Percentiles rank a stretch among this genome's conserved stretches.
phyloP scores from a whole-genome alignment of 92 coral and sea anemone species.

The Epizoanthus illoricatus region DNA sequence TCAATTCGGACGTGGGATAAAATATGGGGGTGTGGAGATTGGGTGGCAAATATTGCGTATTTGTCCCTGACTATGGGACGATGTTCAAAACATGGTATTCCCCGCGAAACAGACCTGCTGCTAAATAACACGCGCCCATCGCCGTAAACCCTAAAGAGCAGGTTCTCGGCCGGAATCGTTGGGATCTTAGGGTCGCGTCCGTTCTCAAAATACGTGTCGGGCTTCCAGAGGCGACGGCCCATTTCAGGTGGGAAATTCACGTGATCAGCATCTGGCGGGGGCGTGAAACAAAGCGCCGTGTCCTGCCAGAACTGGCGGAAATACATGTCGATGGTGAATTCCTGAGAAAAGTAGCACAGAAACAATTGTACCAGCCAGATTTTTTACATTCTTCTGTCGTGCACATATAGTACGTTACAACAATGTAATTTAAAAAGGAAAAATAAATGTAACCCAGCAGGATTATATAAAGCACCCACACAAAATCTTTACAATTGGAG shows the following conservation, averaged over 20 bases:
- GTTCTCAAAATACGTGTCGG: conserved; percentile 37
- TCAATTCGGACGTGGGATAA: too few species aligned
- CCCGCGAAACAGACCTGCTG: background rate
- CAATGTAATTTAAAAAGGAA: too few species aligned
- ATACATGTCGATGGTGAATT: conserved; percentile 29
- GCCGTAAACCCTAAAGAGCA: conserved; percentile 19
- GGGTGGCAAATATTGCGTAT: too few species aligned
- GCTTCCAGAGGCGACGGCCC: conserved; percentile 31
- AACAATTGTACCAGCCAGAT: too few species aligned
- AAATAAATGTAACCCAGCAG: too few species aligned
- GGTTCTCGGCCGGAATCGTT: conserved; percentile 21
- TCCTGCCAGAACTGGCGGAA: conserved; percentile 39
- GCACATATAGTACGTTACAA: too few species aligned
- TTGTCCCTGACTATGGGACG: too few species aligned
- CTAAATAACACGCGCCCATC: conserved; percentile 28
- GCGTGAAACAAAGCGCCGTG: conserved; percentile 25
- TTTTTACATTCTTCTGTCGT: too few species aligned
- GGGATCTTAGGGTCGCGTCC: conserved; percentile 15
- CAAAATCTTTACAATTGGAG: too few species aligned
- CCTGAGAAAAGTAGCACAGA: background rate
- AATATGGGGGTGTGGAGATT: too few species aligned
- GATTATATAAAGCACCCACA: too few species aligned
- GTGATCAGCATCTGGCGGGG: conserved; percentile 15
- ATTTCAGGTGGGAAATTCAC: conserved; percentile 32
- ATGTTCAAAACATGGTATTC: too few species aligned